A percentile compares a stretch with the other conserved stretches of the same genome.
Evolutionary conservation across 2,797 vertebrate genomes (phyloP).

Genomic region (Antrozous pallidus): DNA sequence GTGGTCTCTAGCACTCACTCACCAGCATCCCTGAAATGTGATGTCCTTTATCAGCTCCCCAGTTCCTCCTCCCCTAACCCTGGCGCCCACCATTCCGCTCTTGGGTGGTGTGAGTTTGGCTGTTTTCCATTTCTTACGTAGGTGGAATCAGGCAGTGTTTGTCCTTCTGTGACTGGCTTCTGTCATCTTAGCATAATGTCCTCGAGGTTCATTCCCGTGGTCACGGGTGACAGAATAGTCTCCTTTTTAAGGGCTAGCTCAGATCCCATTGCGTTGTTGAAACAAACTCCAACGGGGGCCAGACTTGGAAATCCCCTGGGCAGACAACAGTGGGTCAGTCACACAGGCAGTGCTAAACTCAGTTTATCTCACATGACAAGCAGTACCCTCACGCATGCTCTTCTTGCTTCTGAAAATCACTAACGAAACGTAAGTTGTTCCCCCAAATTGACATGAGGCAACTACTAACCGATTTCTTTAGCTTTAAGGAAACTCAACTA

Average conservation of each 20-base stretch:
- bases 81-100: neutral
- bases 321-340: neutral
- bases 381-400: neutral
- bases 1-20: neutral
- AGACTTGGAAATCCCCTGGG: neutral
- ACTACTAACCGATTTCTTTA: too few relatives aligned
- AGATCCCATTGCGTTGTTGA: neutral
- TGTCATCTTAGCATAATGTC: too few relatives aligned
- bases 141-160: neutral
- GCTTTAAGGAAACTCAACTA: neutral
- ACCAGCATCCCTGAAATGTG: rapidly evolving
- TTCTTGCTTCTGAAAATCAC: neutral
- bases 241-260: neutral
- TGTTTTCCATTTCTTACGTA: neutral
- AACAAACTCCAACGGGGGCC: neutral
- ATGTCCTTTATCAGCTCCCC: neutral
- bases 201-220: neutral
- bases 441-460: neutral
- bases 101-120: neutral
- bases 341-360: neutral
- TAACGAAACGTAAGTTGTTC: neutral
- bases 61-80: neutral
- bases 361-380: neutral
- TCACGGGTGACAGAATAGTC: neutral
- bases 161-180: neutral